Conservation (phyloP, 2,888 invertebrate species). For the Terebella lapidaria region DNA sequence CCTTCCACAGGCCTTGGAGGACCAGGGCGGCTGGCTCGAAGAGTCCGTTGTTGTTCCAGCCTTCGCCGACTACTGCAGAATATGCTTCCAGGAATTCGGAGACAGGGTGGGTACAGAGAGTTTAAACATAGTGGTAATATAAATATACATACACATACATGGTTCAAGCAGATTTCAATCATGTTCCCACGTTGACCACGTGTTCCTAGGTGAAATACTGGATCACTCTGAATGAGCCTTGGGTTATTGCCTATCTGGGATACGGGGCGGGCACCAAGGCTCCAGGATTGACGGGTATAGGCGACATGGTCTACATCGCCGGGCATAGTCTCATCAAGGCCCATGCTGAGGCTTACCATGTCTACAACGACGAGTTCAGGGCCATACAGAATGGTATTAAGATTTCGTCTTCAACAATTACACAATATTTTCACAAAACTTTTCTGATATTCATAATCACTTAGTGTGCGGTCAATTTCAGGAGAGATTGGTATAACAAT, state of each 20-base stretch:
- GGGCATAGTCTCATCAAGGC: constrained; percentile 62
- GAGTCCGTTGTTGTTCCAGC: constrained; percentile 26
- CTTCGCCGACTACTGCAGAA: constrained; percentile 36
- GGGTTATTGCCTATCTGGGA: constrained; percentile 15
- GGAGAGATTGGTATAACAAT: constrained; percentile 20
- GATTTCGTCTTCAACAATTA: no score
- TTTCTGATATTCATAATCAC: no score
- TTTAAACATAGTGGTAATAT: no score
- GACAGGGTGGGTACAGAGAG: constrained; percentile 29
- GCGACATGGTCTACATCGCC: constrained; percentile 42
- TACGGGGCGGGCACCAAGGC: constrained; percentile 26
- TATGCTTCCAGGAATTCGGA: constrained; percentile 35
- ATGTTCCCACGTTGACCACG: no score
- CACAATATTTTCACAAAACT: no score
- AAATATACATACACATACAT: no score
- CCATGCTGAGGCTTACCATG: constrained; percentile 63
- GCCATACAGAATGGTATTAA: constrained; percentile 24
- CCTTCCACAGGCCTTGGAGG: constrained; percentile 36
- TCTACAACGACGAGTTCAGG: constrained; percentile 36
- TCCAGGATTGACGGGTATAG: constrained; percentile 9
- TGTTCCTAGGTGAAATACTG: constrained; percentile 58
- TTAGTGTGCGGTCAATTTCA: no score
- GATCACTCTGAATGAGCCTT: constrained; percentile 74
- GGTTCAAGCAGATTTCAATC: no score
- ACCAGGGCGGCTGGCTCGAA: constrained; percentile 44